Percentiles rank a stretch among this genome's conserved stretches.
Conservation (phyloP, 2,888 invertebrate species). For the Xylota sylvarum region DNA sequence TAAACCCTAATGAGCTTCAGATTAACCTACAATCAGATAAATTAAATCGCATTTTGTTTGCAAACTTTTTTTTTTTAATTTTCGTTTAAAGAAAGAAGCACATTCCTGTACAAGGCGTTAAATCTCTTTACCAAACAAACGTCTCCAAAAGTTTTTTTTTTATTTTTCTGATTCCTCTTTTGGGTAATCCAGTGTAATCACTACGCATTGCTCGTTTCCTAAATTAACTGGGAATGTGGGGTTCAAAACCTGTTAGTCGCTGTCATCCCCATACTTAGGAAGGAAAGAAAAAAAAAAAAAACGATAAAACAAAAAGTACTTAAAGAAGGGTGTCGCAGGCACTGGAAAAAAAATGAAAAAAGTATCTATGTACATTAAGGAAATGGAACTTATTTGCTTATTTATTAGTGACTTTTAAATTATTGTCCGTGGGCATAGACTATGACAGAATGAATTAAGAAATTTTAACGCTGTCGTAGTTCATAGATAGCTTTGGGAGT, state of each 20-base stretch:
- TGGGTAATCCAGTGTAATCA: conserved; percentile 8
- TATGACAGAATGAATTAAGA: background rate
- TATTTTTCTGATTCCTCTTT: background rate
- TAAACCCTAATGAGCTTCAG: conserved; percentile 34
- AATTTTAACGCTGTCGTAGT: background rate
- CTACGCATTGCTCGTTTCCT: conserved; percentile 1
- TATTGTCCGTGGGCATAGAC: background rate
- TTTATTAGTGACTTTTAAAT: background rate
- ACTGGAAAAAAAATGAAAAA: background rate
- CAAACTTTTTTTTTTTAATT: background rate
- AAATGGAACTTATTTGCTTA: background rate
- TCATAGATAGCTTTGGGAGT: too few species aligned
- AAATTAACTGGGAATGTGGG: conserved; percentile 18
- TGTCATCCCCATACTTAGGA: background rate
- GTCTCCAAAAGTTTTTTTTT: conserved; percentile 1
- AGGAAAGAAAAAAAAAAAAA: too few species aligned
- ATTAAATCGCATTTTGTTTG: conserved; percentile 12
- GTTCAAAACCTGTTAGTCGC: conserved; percentile 8
- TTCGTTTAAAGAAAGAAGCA: background rate
- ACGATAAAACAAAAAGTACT: background rate
- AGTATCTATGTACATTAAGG: background rate
- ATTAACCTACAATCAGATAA: conserved; percentile 35
- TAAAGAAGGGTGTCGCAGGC: background rate
- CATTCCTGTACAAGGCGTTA: background rate
- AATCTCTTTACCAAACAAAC: background rate